Conservation (phyloP, 1,140 invertebrate species). For the Charaxes varanes region DNA sequence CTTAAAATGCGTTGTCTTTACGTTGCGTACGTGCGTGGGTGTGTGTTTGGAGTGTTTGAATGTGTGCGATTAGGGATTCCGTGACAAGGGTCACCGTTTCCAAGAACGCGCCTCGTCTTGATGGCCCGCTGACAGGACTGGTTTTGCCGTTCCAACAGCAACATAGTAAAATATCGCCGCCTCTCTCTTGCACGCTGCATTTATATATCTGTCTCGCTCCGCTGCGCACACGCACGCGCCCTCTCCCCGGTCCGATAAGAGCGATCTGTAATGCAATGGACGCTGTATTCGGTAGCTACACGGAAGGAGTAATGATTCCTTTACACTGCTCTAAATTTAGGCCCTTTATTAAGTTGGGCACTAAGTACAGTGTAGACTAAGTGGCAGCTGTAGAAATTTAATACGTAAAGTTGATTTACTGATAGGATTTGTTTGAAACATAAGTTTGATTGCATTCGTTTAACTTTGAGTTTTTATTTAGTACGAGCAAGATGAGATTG, state of each 20-base stretch:
- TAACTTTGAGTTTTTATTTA: no score
- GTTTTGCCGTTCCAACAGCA: constrained; percentile 62
- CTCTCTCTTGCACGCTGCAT: constrained; percentile 29
- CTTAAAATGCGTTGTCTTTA: neutral
- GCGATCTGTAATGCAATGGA: constrained; percentile 59
- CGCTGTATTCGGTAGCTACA: constrained; percentile 56
- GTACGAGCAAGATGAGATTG: no score
- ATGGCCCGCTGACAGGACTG: constrained; percentile 71
- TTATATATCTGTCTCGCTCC: constrained; percentile 28
- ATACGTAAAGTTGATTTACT: no score
- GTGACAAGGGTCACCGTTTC: constrained; percentile 72
- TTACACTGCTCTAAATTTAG: no score
- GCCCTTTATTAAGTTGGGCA: no score
- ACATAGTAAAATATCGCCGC: constrained; percentile 50
- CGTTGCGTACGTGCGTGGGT: constrained; percentile 7
- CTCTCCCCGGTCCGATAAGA: constrained; percentile 61
- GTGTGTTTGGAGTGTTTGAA: constrained; percentile 32
- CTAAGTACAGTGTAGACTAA: no score
- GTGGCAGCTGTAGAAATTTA: no score
- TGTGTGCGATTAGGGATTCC: constrained; percentile 63
- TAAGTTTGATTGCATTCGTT: no score
- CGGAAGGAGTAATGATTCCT: constrained; percentile 44
- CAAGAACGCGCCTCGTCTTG: constrained; percentile 68
- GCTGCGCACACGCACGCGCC: constrained; percentile 60
- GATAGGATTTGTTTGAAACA: no score